phyloP scores from a whole-genome alignment of 1,140 invertebrate species.

The Cataglyphis hispanica region DNA sequence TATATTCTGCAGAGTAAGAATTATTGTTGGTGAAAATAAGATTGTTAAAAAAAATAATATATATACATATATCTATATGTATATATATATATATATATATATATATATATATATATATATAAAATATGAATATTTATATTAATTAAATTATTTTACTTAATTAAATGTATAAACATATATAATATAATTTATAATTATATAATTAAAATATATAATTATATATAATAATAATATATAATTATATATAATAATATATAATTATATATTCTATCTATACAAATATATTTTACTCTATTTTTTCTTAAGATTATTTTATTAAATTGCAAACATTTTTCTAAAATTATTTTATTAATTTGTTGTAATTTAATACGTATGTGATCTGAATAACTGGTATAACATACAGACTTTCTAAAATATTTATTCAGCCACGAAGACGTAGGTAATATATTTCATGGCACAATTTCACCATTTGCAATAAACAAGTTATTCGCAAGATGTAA shows the following conservation, averaged over 20 bases:
- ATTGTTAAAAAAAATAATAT: background rate
- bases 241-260: no score
- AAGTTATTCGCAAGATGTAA: no score
- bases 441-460: background rate
- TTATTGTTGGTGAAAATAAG: background rate
- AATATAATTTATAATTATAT: no score
- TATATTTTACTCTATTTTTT: background rate
- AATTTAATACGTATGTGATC: no score
- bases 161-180: no score
- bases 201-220: no score
- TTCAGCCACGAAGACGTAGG: background rate
- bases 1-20: background rate
- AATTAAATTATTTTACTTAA: no score
- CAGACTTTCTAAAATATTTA: background rate
- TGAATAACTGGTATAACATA: background rate
- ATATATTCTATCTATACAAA: background rate
- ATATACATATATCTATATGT: no score
- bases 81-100: no score
- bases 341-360: background rate
- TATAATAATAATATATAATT: no score
- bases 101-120: no score
- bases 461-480: slow-evolving; percentile 4
- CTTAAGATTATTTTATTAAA: background rate
- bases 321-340: background rate
- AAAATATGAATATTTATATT: no score